These are phyloP conservation scores for Cacatua alba DNA, from an alignment of 2,113 vertebrate species.

Conservation along the genomic window DNA sequence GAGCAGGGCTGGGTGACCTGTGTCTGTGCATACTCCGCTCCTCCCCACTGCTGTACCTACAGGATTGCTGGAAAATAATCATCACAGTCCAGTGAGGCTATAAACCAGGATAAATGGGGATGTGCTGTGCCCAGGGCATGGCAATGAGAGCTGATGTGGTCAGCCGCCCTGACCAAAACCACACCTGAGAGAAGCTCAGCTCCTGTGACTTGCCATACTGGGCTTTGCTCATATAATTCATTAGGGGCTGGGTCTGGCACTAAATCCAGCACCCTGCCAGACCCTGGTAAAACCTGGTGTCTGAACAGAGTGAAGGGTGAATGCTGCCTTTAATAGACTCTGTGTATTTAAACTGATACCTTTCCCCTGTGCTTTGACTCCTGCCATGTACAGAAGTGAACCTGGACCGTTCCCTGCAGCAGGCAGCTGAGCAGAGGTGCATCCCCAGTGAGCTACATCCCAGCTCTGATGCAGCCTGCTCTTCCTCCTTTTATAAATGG, in stretches of 20 bases:
- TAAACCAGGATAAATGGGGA: not conserved
- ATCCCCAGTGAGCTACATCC: not conserved
- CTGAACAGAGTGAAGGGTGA: not conserved
- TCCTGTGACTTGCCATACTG: fast-evolving
- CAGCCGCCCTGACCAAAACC: not conserved
- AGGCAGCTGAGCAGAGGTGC: not conserved
- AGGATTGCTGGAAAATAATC: not conserved
- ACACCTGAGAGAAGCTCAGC: not conserved
- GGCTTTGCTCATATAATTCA: not conserved
- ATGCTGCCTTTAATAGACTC: not conserved
- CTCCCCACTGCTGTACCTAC: not conserved
- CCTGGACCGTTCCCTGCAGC: fast-evolving
- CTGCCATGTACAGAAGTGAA: not conserved
- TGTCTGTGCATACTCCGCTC: not conserved
- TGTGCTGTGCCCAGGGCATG: not conserved
- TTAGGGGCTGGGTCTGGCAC: not conserved
- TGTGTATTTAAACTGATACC: not conserved
- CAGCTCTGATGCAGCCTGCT: not conserved
- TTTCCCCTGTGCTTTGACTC: not conserved
- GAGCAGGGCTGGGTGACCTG: not conserved
- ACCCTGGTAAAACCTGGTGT: not conserved
- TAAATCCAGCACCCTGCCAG: not conserved
- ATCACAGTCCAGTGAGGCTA: not conserved
- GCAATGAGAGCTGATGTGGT: not conserved
- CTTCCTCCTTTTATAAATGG: not conserved